Evolutionary conservation across 2,113 vertebrate species (phyloP), one percentile per base, ranked within the genome.

Genomic region (Triplophysa tibetana): DNA sequence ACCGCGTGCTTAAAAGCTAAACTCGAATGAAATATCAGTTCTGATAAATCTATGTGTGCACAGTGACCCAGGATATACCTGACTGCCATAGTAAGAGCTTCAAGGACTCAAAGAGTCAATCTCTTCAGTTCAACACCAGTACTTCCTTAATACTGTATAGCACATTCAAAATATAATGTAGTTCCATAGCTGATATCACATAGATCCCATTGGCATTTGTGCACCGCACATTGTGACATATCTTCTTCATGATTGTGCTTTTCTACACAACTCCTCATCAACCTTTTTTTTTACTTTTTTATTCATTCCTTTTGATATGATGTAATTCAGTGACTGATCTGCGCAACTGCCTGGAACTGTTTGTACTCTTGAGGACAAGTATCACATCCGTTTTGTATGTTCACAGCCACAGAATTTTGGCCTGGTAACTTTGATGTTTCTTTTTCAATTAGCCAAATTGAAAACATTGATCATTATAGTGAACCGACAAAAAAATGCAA

Each of bases 341-440:
- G 64, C 83, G 88, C 85, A 90, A 90, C 54, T 12, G 83, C 84
- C 78, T 88, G 78, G 83, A 89, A 82, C 72, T 60, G 41, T 81
- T 79, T 68, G 75, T 80, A 77, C 70, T 81, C 84, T 24, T 24
- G 48, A 82, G 70, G 58, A 73, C 1, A 78, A 80, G 76, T 84
- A 77, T 78, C 80, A 75, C 78, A 78, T 84, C 70, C 79, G 69
- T 62, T 74, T 48, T 64, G 68, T 64, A 81, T 60, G 75, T 81
- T 75, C 81, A 66, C 70, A 75, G 12, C 8, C 50, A 2, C 10
- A 19, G 78, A 79, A 84, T 82, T 84, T 85, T 45, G 75, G 67
- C 48, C 12, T 72, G 68, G 58, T 45, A 60, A 78, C 65, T 79
- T 62, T 79, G 61, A 73, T 63, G 43, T 33, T 26, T 19, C 29